Percentiles rank a stretch among this genome's conserved stretches.
Conservation (phyloP, 2,888 invertebrate genomes). For the Heliconius sara region DNA sequence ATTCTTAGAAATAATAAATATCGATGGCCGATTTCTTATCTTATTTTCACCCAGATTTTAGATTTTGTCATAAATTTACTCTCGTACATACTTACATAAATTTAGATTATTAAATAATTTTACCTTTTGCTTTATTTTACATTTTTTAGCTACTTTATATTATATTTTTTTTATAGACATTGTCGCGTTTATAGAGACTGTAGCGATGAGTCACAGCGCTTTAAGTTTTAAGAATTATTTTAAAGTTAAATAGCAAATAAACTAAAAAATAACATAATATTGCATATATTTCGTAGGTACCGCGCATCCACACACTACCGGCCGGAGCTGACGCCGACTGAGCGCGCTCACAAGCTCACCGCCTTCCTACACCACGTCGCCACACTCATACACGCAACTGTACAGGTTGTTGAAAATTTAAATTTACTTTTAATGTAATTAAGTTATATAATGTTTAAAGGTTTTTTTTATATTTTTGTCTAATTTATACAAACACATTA, state of each 20-base stretch:
- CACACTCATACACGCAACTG: constrained; percentile 91
- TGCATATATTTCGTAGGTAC: constrained; percentile 82
- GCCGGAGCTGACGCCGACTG: constrained; percentile 95
- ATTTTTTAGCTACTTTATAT: no score
- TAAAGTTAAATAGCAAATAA: neutral
- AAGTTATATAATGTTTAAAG: neutral
- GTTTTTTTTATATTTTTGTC: neutral
- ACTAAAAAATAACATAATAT: neutral
- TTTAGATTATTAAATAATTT: neutral
- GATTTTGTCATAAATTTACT: neutral
- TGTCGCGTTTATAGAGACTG: neutral
- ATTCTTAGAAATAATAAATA: no score
- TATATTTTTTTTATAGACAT: no score
- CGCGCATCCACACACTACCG: constrained; percentile 97
- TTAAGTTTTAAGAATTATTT: neutral
- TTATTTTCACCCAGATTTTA: neutral
- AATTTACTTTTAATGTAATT: neutral
- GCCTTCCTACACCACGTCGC: constrained; percentile 95
- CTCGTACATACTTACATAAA: neutral
- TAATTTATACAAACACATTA: neutral
- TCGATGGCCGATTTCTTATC: neutral
- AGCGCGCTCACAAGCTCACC: constrained; percentile 95
- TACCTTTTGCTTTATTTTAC: neutral
- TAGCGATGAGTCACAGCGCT: neutral
- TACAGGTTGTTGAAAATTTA: constrained; percentile 84